Evolutionary conservation across 2,888 invertebrate species (phyloP), one percentile per base, ranked within the genome.

Genomic region (Ectemnius cavifrons): DNA sequence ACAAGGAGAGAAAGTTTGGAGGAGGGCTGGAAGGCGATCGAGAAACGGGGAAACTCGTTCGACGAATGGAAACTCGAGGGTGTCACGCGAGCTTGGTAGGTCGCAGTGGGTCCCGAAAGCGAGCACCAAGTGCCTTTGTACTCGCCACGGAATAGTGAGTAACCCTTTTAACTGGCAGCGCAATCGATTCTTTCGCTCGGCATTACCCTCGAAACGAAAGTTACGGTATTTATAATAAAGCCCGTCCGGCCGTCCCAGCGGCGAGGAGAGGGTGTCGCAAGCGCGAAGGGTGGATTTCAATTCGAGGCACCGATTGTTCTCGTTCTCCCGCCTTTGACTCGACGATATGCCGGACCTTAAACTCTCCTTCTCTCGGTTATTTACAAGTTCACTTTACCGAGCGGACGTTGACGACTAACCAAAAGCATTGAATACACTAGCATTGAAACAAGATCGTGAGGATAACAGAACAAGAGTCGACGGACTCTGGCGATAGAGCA

Each of bases 1-100:
- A 81, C 52, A 52, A 52, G 73, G 73, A 73, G 52, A 61, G 46
- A 69, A 75, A 66, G 77, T 75, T 61, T 56, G 37, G 49, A 16
- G 28, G 27, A 52, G 60, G 62, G 57, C 71, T 73, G 75, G 69
- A 47, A 47, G 13, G 47, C 47, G 13, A 47, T 11, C 23, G 23
- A 3, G 23, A 23, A 23, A 23, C 23, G 47, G n/a, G n/a, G n/a
- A 47, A 47, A n/a, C 47, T n/a, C 47, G 13, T 47, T 47, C 47
- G 47, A 47, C 11, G 47, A 14, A 23, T 23, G 13, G 47, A 52
- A 52, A 14, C 5, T 52, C 52, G 4, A 4, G 16, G 52, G 14
- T 52, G 52, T 52, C 52, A 14, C 52, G 16, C 52, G 37, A 37
- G 59, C 68, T 72, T 6, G 11, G 2, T 13, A 13, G 16, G n/a